Evolutionary conservation across 1,140 invertebrate genomes (phyloP).

Genomic region (Atopsyche davidsoni): DNA sequence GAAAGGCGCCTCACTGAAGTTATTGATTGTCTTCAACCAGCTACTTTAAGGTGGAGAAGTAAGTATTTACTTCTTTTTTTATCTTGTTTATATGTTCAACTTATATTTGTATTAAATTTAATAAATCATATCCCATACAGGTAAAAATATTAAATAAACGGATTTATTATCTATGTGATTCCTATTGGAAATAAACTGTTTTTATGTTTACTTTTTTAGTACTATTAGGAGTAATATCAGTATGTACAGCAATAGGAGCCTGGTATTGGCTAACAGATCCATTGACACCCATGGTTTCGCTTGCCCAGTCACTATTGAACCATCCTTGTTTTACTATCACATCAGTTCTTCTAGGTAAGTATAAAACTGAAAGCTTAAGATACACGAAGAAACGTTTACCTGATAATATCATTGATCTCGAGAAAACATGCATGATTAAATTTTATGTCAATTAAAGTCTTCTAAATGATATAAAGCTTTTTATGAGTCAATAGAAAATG

Average conservation of each 20-base stretch:
- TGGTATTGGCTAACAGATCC: slow-evolving; percentile 94
- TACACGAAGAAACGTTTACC: too few species aligned
- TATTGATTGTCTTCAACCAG: slow-evolving; percentile 87
- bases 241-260: slow-evolving; percentile 86
- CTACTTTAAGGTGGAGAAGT: slow-evolving; percentile 91
- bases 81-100: not conserved
- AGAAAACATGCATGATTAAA: too few species aligned
- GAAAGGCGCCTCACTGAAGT: slow-evolving; percentile 93
- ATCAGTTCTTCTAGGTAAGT: slow-evolving; percentile 70
- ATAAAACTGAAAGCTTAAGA: too few species aligned
- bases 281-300: slow-evolving; percentile 76
- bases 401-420: too few species aligned
- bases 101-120: not conserved
- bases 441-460: too few species aligned
- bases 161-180: not conserved
- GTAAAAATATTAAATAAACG: not conserved
- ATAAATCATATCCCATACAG: not conserved
- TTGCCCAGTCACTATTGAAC: slow-evolving; percentile 86
- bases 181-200: not conserved
- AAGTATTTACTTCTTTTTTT: slow-evolving; percentile 45
- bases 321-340: slow-evolving; percentile 96
- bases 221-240: slow-evolving; percentile 73
- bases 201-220: slow-evolving; percentile 55
- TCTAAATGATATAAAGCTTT: too few species aligned
- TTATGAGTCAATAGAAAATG: too few species aligned